Percentiles rank a stretch among this genome's conserved stretches.
These are phyloP conservation scores for Pseudomyrmex dendroicus DNA, from an alignment of 1,140 invertebrate genomes.

Conservation along the genomic window DNA sequence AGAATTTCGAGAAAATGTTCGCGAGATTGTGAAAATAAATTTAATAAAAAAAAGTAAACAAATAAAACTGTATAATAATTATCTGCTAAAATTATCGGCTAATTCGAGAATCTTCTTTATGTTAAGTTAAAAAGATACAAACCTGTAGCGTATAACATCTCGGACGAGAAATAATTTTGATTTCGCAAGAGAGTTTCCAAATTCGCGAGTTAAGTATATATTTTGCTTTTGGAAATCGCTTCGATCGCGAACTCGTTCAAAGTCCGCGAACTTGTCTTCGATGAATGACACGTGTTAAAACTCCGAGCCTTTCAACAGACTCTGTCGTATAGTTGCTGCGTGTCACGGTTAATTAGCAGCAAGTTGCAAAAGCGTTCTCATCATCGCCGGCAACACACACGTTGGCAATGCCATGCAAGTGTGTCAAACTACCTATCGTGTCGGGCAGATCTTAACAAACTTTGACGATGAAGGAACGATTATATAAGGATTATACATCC, in stretches of 20 bases:
- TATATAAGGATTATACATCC: slow-evolving; percentile 52
- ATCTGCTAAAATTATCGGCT: too few species aligned
- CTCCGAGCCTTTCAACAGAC: slow-evolving; percentile 35
- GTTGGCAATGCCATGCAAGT: slow-evolving; percentile 12
- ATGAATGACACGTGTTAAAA: slow-evolving; percentile 40
- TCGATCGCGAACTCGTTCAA: background rate
- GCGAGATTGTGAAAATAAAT: background rate
- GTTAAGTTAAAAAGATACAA: background rate
- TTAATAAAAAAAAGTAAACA: too few species aligned
- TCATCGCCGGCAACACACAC: background rate
- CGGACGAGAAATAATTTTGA: background rate
- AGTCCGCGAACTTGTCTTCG: slow-evolving; percentile 16
- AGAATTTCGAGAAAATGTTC: background rate
- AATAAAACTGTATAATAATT: background rate
- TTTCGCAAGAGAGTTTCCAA: background rate
- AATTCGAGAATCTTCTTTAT: background rate
- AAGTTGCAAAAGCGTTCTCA: slow-evolving; percentile 36
- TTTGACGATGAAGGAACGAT: slow-evolving; percentile 28
- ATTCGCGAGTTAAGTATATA: background rate
- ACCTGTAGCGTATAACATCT: background rate
- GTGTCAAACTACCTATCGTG: slow-evolving; percentile 53
- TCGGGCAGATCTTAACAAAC: slow-evolving; percentile 36
- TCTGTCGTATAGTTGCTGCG: slow-evolving; percentile 2
- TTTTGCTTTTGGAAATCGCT: slow-evolving; percentile 22
- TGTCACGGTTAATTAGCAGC: slow-evolving; percentile 41